Conservation (phyloP, 2,888 invertebrate genomes). For the Patella depressa region DNA sequence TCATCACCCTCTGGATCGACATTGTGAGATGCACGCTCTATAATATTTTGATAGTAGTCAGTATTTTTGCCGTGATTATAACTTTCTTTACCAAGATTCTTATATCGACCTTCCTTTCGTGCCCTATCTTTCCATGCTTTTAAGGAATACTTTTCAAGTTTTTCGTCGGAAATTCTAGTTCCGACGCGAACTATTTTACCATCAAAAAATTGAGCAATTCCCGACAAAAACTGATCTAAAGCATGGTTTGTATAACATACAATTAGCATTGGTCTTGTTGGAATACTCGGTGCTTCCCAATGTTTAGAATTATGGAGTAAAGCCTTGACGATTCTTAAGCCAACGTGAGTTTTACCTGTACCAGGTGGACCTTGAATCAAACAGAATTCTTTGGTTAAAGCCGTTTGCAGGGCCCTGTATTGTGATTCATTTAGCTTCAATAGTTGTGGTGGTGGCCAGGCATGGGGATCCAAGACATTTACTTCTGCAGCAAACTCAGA, state of each 20-base stretch:
- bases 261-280: conserved; percentile 57
- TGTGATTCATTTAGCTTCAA: conserved; percentile 63
- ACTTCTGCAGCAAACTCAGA: conserved; percentile 9
- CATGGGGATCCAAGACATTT: conserved; percentile 13
- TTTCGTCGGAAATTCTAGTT: conserved; percentile 50
- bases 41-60: too few species aligned
- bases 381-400: conserved; percentile 62
- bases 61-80: too few species aligned
- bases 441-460: conserved; percentile 59
- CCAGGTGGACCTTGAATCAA: conserved; percentile 81
- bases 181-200: conserved; percentile 61
- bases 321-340: conserved; percentile 79
- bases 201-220: conserved; percentile 47
- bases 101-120: background rate
- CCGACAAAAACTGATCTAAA: conserved; percentile 68
- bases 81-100: too few species aligned
- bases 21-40: too few species aligned
- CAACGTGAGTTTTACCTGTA: conserved; percentile 87
- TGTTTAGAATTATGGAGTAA: conserved; percentile 75
- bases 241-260: conserved; percentile 70
- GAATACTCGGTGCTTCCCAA: conserved; percentile 57
- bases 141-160: conserved; percentile 43
- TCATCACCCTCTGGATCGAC: too few species aligned
- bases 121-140: conserved; percentile 23
- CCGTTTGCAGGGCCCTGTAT: conserved; percentile 55